Evolutionary conservation across 2,113 vertebrate genomes (phyloP).

Genomic region (Scolopax mira): DNA sequence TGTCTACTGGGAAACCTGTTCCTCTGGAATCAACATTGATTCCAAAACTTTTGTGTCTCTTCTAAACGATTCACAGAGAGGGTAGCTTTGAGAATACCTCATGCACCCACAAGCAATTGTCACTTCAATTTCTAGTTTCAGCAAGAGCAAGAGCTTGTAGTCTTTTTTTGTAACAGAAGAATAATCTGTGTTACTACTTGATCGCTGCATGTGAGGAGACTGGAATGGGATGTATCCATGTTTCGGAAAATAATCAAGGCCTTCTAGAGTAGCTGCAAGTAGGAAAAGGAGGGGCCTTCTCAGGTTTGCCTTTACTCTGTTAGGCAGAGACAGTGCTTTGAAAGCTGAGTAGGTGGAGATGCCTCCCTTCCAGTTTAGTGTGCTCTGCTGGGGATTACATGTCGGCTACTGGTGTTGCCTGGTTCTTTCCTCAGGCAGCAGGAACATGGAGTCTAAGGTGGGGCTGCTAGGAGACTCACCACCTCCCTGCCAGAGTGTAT

Average conservation of each 20-base stretch:
- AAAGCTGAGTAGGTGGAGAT: background rate
- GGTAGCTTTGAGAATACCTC: background rate
- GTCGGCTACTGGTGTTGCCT: background rate
- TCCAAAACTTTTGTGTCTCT: background rate
- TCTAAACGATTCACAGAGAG: background rate
- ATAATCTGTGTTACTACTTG: too few relatives aligned
- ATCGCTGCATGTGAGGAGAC: background rate
- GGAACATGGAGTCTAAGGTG: background rate
- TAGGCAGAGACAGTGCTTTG: background rate
- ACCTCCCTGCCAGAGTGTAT: background rate
- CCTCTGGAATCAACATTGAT: background rate
- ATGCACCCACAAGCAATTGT: too few relatives aligned
- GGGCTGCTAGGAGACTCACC: background rate
- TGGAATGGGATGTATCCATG: background rate
- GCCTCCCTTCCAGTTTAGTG: background rate
- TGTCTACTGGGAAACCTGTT: background rate
- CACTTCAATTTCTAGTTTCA: too few relatives aligned
- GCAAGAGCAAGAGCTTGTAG: too few relatives aligned
- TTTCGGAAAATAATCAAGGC: background rate
- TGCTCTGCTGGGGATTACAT: background rate
- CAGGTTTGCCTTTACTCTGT: background rate
- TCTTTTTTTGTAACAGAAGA: too few relatives aligned
- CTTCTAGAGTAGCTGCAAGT: background rate
- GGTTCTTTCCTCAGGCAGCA: background rate
- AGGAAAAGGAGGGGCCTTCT: background rate